Percentiles rank a stretch among this genome's conserved stretches.
phyloP scores from a whole-genome alignment of 1,140 invertebrate species.

The Drosophila azteca region DNA sequence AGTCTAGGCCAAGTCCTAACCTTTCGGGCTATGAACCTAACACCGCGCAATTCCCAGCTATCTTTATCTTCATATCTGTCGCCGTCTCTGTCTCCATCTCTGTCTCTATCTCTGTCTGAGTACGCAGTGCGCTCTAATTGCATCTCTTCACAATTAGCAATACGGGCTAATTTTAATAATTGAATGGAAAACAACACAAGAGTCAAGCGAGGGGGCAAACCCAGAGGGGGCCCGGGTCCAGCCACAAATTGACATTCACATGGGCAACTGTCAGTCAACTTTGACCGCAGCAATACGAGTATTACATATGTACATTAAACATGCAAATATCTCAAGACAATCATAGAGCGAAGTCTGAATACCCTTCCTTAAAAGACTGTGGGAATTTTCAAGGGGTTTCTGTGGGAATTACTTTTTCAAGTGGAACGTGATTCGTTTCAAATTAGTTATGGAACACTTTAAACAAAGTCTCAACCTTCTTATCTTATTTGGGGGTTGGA shows the following conservation, averaged over 20 bases:
- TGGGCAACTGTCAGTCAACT: constrained; percentile 68
- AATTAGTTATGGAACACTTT: too few relatives aligned
- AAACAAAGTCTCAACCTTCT: too few relatives aligned
- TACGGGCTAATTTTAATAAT: constrained; percentile 59
- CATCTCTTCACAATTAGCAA: constrained; percentile 52
- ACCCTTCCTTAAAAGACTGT: too few relatives aligned
- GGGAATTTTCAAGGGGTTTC: too few relatives aligned
- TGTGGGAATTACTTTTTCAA: too few relatives aligned
- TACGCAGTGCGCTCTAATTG: constrained; percentile 15
- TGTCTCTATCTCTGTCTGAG: constrained; percentile 10
- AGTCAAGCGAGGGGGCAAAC: constrained; percentile 16
- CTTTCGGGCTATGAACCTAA: constrained; percentile 5
- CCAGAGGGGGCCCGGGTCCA: constrained; percentile 10
- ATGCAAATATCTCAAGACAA: too few relatives aligned
- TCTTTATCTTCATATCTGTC: constrained; percentile 35
- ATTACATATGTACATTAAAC: too few relatives aligned
- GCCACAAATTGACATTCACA: constrained; percentile 58
- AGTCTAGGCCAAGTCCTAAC: constrained; percentile 2
- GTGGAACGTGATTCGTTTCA: too few relatives aligned
- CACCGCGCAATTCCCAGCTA: constrained; percentile 9
- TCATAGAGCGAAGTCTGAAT: too few relatives aligned
- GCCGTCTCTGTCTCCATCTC: constrained; percentile 1
- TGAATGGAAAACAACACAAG: constrained; percentile 58
- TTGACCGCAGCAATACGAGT: constrained; percentile 63
- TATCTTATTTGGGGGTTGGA: too few relatives aligned